These are phyloP conservation scores for Adelges cooleyi DNA, from an alignment of 1,140 invertebrate genomes.

Conservation along the genomic window DNA sequence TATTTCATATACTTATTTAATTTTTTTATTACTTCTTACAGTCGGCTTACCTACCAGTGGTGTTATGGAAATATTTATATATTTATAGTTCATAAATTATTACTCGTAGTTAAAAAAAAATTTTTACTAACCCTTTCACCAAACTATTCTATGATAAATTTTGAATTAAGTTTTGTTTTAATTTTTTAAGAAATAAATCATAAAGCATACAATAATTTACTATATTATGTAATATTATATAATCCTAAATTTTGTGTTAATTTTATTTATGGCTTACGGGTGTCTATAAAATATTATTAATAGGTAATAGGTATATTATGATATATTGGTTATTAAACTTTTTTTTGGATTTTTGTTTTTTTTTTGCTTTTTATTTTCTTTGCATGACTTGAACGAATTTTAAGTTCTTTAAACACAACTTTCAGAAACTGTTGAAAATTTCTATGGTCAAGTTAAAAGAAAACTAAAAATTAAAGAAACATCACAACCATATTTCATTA, in stretches of 20 bases:
- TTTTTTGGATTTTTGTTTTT: too few relatives aligned
- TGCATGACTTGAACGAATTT: conserved; percentile 13
- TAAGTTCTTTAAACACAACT: too few relatives aligned
- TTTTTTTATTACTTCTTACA: conserved; percentile 17
- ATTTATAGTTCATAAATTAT: conserved; percentile 14
- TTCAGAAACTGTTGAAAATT: too few relatives aligned
- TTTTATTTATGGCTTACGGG: conserved; percentile 16
- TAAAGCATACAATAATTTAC: conserved; percentile 20
- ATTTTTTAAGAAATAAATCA: conserved; percentile 7
- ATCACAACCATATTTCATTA: too few relatives aligned
- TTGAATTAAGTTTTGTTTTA: conserved; percentile 3
- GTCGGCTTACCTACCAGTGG: conserved; percentile 28
- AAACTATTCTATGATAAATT: conserved; percentile 28
- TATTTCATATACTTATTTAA: background rate
- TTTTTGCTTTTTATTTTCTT: background rate
- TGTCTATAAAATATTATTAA: background rate
- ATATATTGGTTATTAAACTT: too few relatives aligned
- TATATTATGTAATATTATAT: background rate
- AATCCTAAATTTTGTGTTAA: conserved; percentile 24
- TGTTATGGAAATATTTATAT: conserved; percentile 16
- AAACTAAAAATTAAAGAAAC: too few relatives aligned
- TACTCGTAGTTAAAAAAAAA: conserved; percentile 19
- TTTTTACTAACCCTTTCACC: conserved; percentile 29
- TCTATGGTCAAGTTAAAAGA: too few relatives aligned
- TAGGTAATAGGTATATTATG: too few relatives aligned